Evolutionary conservation across 2,888 invertebrate genomes (phyloP).

Genomic region (Abrostola tripartita): DNA sequence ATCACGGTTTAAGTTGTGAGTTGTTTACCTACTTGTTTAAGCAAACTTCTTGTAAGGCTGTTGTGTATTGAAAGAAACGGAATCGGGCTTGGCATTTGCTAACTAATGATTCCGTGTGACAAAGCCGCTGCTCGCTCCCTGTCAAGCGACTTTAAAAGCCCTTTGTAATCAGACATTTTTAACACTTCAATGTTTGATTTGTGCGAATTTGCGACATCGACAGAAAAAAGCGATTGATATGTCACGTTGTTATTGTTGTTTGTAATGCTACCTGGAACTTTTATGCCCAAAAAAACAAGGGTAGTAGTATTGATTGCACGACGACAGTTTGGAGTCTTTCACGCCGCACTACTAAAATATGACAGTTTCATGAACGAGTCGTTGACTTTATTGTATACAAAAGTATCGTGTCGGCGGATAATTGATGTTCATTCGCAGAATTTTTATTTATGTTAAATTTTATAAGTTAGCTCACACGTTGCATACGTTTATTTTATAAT

Average conservation of each 20-base stretch:
- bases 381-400: slow-evolving; percentile 78
- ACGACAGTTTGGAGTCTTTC: slow-evolving; percentile 72
- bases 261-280: slow-evolving; percentile 84
- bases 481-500: background rate
- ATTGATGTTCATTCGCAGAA: slow-evolving; percentile 73
- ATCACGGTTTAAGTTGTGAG: slow-evolving; percentile 69
- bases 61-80: slow-evolving; percentile 71
- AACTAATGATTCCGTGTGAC: slow-evolving; percentile 83
- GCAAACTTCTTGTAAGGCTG: slow-evolving; percentile 78
- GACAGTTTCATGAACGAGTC: slow-evolving; percentile 76
- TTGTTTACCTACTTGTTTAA: slow-evolving; percentile 80
- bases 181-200: slow-evolving; percentile 88
- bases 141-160: slow-evolving; percentile 75
- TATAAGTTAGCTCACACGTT: slow-evolving; percentile 5
- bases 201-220: slow-evolving; percentile 82
- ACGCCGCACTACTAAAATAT: slow-evolving; percentile 68
- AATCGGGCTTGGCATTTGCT: slow-evolving; percentile 78
- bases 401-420: slow-evolving; percentile 72
- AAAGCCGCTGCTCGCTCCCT: slow-evolving; percentile 76
- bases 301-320: slow-evolving; percentile 67
- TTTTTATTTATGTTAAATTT: slow-evolving; percentile 41
- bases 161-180: slow-evolving; percentile 82
- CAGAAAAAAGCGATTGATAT: slow-evolving; percentile 84
- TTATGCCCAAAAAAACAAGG: slow-evolving; percentile 75
- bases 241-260: slow-evolving; percentile 86